A percentile compares a stretch with the other conserved stretches of the same genome.
Conservation (phyloP, 2,888 invertebrate species). For the Cheilosia variabilis region DNA sequence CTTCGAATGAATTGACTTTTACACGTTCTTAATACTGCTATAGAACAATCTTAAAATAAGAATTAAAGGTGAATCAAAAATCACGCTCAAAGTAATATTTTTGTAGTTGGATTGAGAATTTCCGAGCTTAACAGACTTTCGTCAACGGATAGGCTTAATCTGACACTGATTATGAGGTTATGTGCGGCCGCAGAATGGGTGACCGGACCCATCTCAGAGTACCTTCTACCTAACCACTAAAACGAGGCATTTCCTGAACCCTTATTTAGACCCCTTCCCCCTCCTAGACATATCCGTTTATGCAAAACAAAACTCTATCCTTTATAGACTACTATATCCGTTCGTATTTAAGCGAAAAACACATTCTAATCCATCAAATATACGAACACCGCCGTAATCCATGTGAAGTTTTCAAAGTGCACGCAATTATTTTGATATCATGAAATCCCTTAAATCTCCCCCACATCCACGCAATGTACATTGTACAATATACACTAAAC, state of each 20-base stretch:
- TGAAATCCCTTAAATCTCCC: conserved; percentile 47
- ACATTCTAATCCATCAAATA: conserved; percentile 70
- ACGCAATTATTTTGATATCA: conserved; percentile 74
- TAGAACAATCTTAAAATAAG: no score
- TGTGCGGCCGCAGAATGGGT: no score
- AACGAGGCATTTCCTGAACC: neutral
- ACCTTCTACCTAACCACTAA: no score
- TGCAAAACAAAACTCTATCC: neutral
- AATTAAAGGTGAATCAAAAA: no score
- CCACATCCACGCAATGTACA: conserved; percentile 33
- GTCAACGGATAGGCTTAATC: no score
- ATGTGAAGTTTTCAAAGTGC: conserved; percentile 64
- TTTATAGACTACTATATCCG: neutral
- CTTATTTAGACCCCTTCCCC: neutral
- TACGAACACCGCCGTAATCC: conserved; percentile 70
- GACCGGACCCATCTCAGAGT: no score
- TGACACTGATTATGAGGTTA: no score
- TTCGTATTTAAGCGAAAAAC: conserved; percentile 51
- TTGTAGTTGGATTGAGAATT: no score
- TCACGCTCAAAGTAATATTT: no score
- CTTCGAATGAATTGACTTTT: no score
- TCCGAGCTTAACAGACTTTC: no score
- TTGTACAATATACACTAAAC: conserved; percentile 41
- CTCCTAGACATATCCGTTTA: neutral
- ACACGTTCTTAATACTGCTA: no score